Base-by-base conservation (phyloP, 2,888 invertebrate genomes). In the Leptinotarsa peninsularis region DNA sequence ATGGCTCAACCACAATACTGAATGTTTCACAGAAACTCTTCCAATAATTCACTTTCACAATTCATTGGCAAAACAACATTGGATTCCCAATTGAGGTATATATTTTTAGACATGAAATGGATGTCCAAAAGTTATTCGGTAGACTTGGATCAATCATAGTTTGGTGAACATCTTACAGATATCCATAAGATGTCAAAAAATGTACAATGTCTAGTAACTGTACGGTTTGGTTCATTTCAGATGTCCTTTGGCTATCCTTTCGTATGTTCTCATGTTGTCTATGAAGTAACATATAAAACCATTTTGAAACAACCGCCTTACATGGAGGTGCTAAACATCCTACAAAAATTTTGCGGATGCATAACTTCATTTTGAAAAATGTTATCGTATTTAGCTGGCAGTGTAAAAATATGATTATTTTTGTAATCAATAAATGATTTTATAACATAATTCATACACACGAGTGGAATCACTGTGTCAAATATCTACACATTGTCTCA, bases 1-100 rank as follows among this genome's bases (percentile, higher is more conserved):
- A 76, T 74, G 71, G 73, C 74, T 73, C 73, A 75, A 78, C 79
- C 78, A 77, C 79, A 76, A 76, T 67, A 72, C 71, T 76, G 49
- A 58, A 49, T 63, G 63, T 63, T 67, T 67, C 23, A 67, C 23
- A 67, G 49, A 50, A 50, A 71, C 50, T 63, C 33, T n/a, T 27
- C 63, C 63, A 66, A 50, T 72, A 17, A 54, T 49, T 71, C 50
- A 15, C n/a, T 52, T n/a, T 52, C 60, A 49, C 50, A 49, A 52
- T 66, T 66, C 50, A 66, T 33, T 50, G 50, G 27, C 52, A 72
- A 66, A 50, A 52, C 21, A 52, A 43, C 10, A 43, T 43, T 10
- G 43, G 43, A 43, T 43, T 13, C 1, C 43, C 43, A 43, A 43
- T 10, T 43, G 10, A 43, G 43, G 43, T 43, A 43, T 43, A 43